Evolutionary conservation across 2,888 invertebrate species (phyloP), one percentile per base, ranked within the genome.

Genomic region (Cylindroiulus punctatus): DNA sequence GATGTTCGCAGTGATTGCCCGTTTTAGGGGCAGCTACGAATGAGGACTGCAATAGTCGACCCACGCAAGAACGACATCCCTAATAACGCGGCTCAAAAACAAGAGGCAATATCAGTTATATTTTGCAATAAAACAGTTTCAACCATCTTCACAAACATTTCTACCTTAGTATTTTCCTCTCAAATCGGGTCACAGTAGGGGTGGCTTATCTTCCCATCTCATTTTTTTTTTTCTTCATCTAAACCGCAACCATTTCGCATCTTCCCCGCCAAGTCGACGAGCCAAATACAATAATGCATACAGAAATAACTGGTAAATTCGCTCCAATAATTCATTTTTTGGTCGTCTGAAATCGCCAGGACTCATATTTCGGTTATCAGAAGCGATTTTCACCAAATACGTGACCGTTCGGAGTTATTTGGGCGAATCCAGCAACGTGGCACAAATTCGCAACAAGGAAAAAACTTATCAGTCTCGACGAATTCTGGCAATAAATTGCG

Each of bases 111-210:
- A 76, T 30, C 76, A 14, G 76, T 30, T 76, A 7, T 76, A 10
- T 76, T 76, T 76, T 76, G 30, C 76, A 76, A 76, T 76, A 76
- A 76, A 76, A 76, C 30, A 76, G 22, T 76, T 30, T 14, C 76
- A 22, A 76, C 76, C 26, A 14, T 76, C 76, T 30, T 76, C 14
- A 76, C 14, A 26, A 14, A 76, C 4, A 26, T 26, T 22, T 26
- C 76, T 65, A 5, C 65, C 22, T 26, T 65, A 65, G 10, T 22
- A n/a, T 65, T 65, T 30, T 26, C 14, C 26, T 65, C 76, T 30
- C 0, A 30, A 76, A 26, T 30, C 7, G 30, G 76, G 76, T 76
- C 76, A 76, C 76, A 76, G 76, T 76, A 30, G 76, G 26, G 76
- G 22, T 65, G n/a, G 65, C 22, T 65, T 76, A 76, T 30, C 7